phyloP scores from a whole-genome alignment of 2,888 invertebrate genomes.

The Macaria liturata region DNA sequence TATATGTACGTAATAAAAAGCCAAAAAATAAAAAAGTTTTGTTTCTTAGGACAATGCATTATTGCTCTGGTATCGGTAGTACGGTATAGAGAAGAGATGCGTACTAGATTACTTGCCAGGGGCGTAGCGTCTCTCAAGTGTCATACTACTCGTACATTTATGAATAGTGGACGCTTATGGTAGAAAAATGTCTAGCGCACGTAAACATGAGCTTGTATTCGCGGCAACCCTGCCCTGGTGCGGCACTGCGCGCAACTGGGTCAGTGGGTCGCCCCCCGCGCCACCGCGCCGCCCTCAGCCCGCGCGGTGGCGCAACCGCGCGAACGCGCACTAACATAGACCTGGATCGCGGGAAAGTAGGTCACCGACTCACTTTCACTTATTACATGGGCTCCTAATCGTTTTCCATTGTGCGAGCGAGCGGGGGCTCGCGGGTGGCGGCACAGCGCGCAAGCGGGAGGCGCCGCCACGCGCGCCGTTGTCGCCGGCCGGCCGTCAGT shows the following conservation, averaged over 20 bases:
- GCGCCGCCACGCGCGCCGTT: slow-evolving; percentile 79
- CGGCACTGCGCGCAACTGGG: slow-evolving; percentile 89
- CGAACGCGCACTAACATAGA: slow-evolving; percentile 91
- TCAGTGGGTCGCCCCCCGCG: slow-evolving; percentile 91
- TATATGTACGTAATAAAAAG: too few relatives aligned
- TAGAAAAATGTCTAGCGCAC: slow-evolving; percentile 65
- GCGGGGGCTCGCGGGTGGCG: slow-evolving; percentile 76
- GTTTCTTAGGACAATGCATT: too few relatives aligned
- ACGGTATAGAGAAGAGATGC: not conserved
- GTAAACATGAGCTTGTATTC: slow-evolving; percentile 75
- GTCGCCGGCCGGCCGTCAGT: slow-evolving; percentile 79
- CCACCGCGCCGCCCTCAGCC: slow-evolving; percentile 81
- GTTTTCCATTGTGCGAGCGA: slow-evolving; percentile 87
- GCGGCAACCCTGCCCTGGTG: slow-evolving; percentile 84
- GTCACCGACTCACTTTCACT: slow-evolving; percentile 95
- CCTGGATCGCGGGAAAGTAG: slow-evolving; percentile 96
- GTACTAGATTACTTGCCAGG: slow-evolving; percentile 1
- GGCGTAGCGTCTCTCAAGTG: slow-evolving; percentile 19
- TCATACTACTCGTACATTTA: slow-evolving; percentile 37
- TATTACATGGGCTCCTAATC: slow-evolving; percentile 91
- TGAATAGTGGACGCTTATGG: slow-evolving; percentile 42
- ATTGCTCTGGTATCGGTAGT: not conserved
- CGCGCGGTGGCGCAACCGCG: slow-evolving; percentile 80
- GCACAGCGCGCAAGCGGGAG: slow-evolving; percentile 81
- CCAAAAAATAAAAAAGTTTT: too few relatives aligned